Percentiles rank a stretch among this genome's conserved stretches.
phyloP scores from a whole-genome alignment of 2,797 vertebrate genomes.

The Neosalanx taihuensis region DNA sequence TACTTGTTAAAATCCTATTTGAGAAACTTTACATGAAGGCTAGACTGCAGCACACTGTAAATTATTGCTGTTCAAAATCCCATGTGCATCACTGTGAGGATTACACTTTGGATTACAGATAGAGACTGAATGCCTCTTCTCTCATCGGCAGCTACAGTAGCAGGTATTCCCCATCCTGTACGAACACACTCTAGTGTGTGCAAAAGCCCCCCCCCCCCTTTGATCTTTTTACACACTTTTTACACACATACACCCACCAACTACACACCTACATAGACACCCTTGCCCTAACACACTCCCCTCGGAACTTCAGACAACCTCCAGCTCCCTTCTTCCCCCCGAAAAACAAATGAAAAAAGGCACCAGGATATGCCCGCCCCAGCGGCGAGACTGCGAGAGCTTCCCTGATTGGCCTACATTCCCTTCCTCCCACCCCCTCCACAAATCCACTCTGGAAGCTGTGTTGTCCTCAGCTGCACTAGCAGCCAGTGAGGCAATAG shows the following conservation, averaged over 20 bases:
- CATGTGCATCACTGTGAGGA: no score
- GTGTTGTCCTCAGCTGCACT: slow-evolving; percentile 71
- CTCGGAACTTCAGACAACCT: slow-evolving; percentile 50
- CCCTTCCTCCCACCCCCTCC: slow-evolving; percentile 49
- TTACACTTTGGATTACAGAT: no score
- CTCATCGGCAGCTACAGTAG: neutral
- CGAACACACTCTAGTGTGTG: slow-evolving; percentile 12
- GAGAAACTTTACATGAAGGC: no score
- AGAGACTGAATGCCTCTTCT: no score
- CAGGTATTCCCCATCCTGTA: slow-evolving; percentile 7
- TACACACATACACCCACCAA: neutral
- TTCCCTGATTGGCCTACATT: slow-evolving; percentile 68
- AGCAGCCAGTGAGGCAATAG: slow-evolving; percentile 61
- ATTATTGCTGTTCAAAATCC: no score
- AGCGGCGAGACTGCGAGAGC: slow-evolving; percentile 72
- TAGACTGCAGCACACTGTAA: no score
- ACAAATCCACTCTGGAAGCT: slow-evolving; percentile 74
- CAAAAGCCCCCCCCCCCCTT: neutral
- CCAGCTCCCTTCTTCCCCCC: slow-evolving; percentile 54
- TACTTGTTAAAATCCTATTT: neutral
- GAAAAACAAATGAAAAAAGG: slow-evolving; percentile 69
- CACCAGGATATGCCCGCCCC: slow-evolving; percentile 75
- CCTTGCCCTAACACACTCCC: neutral
- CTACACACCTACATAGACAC: neutral
- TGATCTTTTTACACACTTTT: slow-evolving; percentile 18